These are phyloP conservation scores for Heterohyrax brucei DNA, from an alignment of 2,797 vertebrate genomes.

Conservation along the genomic window DNA sequence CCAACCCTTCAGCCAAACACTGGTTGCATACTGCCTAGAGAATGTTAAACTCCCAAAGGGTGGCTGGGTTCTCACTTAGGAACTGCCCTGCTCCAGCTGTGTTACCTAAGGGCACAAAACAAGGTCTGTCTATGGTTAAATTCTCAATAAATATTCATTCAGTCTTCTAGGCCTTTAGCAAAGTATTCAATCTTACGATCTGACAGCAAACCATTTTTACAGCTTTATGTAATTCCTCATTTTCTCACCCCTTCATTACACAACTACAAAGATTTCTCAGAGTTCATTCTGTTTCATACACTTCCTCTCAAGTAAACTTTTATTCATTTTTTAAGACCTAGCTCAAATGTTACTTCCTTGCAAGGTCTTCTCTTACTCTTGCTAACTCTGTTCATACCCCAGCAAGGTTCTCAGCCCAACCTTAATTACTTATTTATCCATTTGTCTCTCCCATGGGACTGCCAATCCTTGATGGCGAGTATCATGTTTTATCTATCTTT, in stretches of 20 bases:
- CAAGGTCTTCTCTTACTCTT: neutral
- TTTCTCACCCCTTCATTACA: neutral
- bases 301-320: neutral
- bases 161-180: conserved; percentile 24
- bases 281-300: conserved; percentile 17
- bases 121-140: neutral
- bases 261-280: neutral
- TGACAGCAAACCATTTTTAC: neutral
- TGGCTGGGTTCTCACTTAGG: neutral
- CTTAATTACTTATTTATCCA: conserved; percentile 9
- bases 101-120: neutral
- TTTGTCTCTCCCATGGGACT: neutral
- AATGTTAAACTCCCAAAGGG: neutral
- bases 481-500: conserved; percentile 6
- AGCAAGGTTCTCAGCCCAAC: neutral
- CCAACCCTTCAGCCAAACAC: neutral
- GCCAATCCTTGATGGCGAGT: conserved; percentile 48
- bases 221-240: neutral
- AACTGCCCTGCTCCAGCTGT: no score
- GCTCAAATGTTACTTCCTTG: neutral
- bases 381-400: neutral
- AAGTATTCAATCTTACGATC: neutral
- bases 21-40: neutral
- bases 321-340: neutral
- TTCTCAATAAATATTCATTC: neutral